Evolutionary conservation across 2,888 invertebrate genomes (phyloP).

Genomic region (Chalcosyrphus nemorum): DNA sequence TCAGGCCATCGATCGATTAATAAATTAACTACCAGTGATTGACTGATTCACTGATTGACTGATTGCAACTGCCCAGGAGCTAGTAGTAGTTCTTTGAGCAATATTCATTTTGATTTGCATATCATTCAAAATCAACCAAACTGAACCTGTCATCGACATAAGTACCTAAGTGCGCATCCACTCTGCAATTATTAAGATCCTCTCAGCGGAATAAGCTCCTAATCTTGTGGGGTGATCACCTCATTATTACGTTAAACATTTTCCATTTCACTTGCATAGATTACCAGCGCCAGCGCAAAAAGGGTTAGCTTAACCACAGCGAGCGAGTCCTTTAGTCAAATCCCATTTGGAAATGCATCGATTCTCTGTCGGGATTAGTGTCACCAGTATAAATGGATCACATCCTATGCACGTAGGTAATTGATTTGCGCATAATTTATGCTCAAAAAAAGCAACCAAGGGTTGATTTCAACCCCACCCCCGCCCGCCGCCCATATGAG

Average conservation of each 20-base stretch:
- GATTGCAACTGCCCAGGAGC: background rate
- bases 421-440: constrained; percentile 67
- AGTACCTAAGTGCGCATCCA: background rate
- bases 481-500: background rate
- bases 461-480: no score
- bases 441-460: constrained; percentile 37
- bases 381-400: constrained; percentile 58
- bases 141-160: background rate
- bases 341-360: constrained; percentile 59
- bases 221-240: constrained; percentile 26
- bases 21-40: no score
- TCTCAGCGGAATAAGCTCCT: constrained; percentile 7
- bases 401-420: constrained; percentile 51
- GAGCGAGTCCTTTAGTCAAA: constrained; percentile 28
- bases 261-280: background rate
- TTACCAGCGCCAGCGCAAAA: background rate
- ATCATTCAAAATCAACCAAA: background rate
- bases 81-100: background rate
- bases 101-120: background rate
- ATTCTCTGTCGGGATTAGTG: constrained; percentile 63
- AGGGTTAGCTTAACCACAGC: background rate
- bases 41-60: no score
- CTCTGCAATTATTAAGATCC: constrained; percentile 21
- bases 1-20: background rate
- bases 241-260: constrained; percentile 22